These are phyloP conservation scores for Mystacornis crossleyi DNA, from an alignment of 2,113 vertebrate genomes.

Conservation along the genomic window DNA sequence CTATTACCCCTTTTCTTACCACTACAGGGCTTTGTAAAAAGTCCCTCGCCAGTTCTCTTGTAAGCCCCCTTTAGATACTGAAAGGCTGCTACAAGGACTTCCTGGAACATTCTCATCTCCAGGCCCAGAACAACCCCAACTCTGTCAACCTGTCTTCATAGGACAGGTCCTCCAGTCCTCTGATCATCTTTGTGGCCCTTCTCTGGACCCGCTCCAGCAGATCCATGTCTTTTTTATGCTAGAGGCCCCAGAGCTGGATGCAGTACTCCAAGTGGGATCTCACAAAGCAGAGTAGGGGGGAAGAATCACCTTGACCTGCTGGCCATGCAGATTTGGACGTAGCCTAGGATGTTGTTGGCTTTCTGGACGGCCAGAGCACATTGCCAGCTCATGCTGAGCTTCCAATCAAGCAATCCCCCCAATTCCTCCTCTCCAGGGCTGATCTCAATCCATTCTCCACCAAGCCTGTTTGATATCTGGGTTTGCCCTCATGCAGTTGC, in stretches of 20 bases:
- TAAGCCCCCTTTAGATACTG: not conserved
- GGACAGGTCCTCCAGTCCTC: not conserved
- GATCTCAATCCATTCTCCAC: not conserved
- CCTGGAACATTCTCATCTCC: not conserved
- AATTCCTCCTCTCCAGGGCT: not conserved
- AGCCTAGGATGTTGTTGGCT: not conserved
- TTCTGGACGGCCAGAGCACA: not conserved
- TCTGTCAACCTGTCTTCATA: not conserved
- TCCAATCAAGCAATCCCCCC: not conserved
- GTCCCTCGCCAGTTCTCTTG: not conserved
- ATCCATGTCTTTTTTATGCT: not conserved
- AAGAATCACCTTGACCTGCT: not conserved
- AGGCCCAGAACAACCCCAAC: not conserved
- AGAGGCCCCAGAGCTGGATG: not conserved
- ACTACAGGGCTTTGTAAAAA: no score
- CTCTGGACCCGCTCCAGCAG: not conserved
- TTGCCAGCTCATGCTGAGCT: not conserved
- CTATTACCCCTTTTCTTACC: not conserved
- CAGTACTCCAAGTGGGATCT: not conserved
- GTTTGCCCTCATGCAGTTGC: rapidly evolving
- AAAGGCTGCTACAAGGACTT: not conserved
- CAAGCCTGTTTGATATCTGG: not conserved
- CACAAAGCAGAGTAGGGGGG: not conserved
- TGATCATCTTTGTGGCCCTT: not conserved
- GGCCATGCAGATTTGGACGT: not conserved